phyloP scores from a whole-genome alignment of 2,113 vertebrate genomes.

The Pyxicephalus adspersus region DNA sequence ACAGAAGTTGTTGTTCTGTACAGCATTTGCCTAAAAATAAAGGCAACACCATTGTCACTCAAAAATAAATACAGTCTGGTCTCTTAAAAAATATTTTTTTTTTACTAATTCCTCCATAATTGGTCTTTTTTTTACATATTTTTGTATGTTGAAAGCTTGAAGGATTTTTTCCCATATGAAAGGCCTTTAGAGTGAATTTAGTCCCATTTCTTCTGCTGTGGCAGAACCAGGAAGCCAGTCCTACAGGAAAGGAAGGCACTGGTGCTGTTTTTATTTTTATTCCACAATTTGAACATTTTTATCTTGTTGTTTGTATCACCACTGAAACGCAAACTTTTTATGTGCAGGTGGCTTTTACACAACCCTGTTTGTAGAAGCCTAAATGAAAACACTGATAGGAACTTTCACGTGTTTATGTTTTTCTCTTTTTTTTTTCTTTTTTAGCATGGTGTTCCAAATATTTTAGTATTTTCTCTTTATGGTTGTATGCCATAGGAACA shows the following conservation, averaged over 20 bases:
- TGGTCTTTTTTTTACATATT: slow-evolving; percentile 60
- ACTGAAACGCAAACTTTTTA: slow-evolving; percentile 56
- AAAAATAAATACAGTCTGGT: slow-evolving; percentile 77
- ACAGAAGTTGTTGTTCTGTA: slow-evolving; percentile 87
- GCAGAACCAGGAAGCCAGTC: slow-evolving; percentile 71
- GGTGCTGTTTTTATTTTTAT: slow-evolving; percentile 71
- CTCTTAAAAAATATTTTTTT: slow-evolving; percentile 82
- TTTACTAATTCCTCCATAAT: slow-evolving; percentile 82
- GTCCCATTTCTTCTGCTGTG: slow-evolving; percentile 65
- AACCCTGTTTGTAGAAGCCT: slow-evolving; percentile 64
- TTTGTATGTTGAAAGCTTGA: slow-evolving; percentile 63
- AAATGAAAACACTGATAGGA: slow-evolving; percentile 71
- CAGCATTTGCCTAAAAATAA: slow-evolving; percentile 84
- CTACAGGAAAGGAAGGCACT: slow-evolving; percentile 83
- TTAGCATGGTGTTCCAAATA: slow-evolving; percentile 67
- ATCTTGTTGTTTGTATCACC: slow-evolving; percentile 49
- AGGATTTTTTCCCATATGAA: slow-evolving; percentile 78
- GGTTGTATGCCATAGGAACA: slow-evolving; percentile 53
- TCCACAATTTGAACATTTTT: slow-evolving; percentile 55
- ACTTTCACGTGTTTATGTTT: slow-evolving; percentile 66
- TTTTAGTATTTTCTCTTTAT: slow-evolving; percentile 60
- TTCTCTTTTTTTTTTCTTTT: slow-evolving; percentile 39
- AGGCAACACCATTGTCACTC: slow-evolving; percentile 79
- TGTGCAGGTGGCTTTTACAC: slow-evolving; percentile 61
- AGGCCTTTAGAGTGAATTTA: slow-evolving; percentile 82